These are phyloP conservation scores for Eufriesea mexicana DNA, from an alignment of 1,140 invertebrate species.

Conservation along the genomic window DNA sequence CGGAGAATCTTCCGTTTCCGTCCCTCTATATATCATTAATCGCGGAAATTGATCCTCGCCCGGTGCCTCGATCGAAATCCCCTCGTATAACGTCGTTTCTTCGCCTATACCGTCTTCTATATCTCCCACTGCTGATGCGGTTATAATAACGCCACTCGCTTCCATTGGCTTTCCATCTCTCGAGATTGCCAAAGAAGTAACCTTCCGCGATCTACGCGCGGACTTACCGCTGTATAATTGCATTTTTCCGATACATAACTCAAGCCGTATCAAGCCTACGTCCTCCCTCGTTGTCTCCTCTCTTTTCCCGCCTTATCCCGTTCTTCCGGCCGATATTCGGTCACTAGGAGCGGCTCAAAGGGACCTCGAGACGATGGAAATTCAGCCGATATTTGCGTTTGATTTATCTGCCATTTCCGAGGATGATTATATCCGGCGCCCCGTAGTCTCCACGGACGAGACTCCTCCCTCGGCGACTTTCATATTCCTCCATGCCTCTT, in stretches of 20 bases:
- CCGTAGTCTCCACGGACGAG: not conserved
- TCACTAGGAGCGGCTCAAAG: not conserved
- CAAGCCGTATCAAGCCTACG: not conserved
- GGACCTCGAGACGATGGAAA: not conserved
- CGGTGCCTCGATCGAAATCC: not conserved
- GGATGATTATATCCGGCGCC: slow-evolving; percentile 19
- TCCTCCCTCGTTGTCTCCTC: not conserved
- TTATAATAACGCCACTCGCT: not conserved
- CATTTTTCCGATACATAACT: slow-evolving; percentile 33
- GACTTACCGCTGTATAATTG: slow-evolving; percentile 1
- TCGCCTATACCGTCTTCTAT: not conserved
- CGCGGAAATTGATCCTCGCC: slow-evolving; percentile 18
- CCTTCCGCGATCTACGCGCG: not conserved
- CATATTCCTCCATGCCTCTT: not conserved
- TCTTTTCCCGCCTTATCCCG: too few relatives aligned
- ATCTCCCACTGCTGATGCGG: not conserved
- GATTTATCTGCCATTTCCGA: slow-evolving; percentile 17
- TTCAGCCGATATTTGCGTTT: slow-evolving; percentile 22
- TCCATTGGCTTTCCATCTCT: not conserved
- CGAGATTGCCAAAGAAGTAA: not conserved
- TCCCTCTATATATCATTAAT: not conserved
- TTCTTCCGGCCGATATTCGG: not conserved
- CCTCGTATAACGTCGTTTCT: not conserved
- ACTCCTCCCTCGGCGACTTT: not conserved
- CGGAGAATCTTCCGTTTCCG: not conserved